Evolutionary conservation across 1,140 invertebrate species (phyloP), one percentile per base, ranked within the genome.

Genomic region (Drosophila lacteicornis): DNA sequence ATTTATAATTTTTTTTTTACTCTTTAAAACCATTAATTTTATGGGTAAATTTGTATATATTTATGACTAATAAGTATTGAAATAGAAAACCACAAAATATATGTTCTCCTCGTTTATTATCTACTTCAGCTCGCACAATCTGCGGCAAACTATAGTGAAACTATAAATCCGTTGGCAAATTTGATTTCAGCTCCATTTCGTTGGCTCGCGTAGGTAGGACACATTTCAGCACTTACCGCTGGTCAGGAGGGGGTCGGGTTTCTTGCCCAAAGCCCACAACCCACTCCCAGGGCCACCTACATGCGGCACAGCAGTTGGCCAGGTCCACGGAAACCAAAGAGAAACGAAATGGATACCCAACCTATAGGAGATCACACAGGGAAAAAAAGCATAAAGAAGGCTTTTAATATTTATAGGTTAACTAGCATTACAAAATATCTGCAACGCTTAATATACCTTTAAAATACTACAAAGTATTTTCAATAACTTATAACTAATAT

Each of bases 261-360:
- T 51, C 13, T 50, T 62, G 58, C 65, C 77, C 77, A 53, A 56
- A 50, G 51, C 74, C 82, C 82, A 77, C 78, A 70, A 33, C 57
- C 49, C 68, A 60, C 51, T 57, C 30, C 43, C 36, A 75, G n/a
- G 53, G 33, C 46, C 83, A 83, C 83, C 80, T 80, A 87, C 80
- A 77, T 82, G 77, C 65, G 40, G 70, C 82, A 69, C 83, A 88
- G 84, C 83, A 80, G 84, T 87, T 83, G 80, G 84, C 65, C 80
- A 73, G 65, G 61, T 49, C 51, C 46, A 30, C 45, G 12, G 40
- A 66, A 43, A 40, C 17, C 25, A 51, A 66, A 15, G 11, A 7
- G 38, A 53, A 27, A 12, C 38, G 59, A 65, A 50, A 27, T 65
- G 46, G 46, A 63, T 65, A 67, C 43, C 55, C 40, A 45, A 57